Evolutionary conservation across 2,888 invertebrate species (phyloP).

Genomic region (Dicyrtomina minuta): DNA sequence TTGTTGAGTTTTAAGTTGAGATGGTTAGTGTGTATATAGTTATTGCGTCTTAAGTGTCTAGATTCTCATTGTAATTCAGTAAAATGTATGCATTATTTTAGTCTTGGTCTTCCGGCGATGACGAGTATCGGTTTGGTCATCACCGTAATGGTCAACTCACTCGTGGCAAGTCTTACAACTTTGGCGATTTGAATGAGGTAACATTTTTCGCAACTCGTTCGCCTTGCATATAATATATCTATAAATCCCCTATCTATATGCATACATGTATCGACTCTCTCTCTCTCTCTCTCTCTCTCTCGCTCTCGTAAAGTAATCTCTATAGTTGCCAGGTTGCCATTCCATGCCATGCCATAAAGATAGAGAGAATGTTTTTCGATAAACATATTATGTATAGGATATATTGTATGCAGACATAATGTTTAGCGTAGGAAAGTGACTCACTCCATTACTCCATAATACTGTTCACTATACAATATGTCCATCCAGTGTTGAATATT

Average conservation of each 20-base stretch:
- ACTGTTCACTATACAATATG: too few relatives aligned
- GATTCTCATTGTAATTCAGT: neutral
- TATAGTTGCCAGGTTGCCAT: too few relatives aligned
- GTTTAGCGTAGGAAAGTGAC: conserved; percentile 6
- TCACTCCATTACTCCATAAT: too few relatives aligned
- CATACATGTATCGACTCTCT: neutral
- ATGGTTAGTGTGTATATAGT: conserved; percentile 1
- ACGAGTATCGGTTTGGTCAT: conserved; percentile 35
- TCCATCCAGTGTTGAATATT: conserved; percentile 28
- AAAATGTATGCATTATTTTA: conserved; percentile 2
- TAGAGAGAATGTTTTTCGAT: too few relatives aligned
- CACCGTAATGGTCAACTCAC: conserved; percentile 32
- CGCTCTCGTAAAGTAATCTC: too few relatives aligned
- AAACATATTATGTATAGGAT: neutral
- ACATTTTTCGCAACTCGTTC: conserved; percentile 25
- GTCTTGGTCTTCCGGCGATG: conserved; percentile 45
- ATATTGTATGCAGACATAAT: too few relatives aligned
- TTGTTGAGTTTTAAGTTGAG: too few relatives aligned
- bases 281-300: too few relatives aligned
- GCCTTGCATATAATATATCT: conserved; percentile 2
- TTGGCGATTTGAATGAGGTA: conserved; percentile 38
- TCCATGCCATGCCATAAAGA: neutral
- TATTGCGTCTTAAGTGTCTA: neutral
- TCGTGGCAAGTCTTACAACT: conserved; percentile 40
- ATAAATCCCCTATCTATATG: neutral